These are phyloP conservation scores for Austrolebias charrua DNA, from an alignment of 2,797 vertebrate species.

Conservation along the genomic window DNA sequence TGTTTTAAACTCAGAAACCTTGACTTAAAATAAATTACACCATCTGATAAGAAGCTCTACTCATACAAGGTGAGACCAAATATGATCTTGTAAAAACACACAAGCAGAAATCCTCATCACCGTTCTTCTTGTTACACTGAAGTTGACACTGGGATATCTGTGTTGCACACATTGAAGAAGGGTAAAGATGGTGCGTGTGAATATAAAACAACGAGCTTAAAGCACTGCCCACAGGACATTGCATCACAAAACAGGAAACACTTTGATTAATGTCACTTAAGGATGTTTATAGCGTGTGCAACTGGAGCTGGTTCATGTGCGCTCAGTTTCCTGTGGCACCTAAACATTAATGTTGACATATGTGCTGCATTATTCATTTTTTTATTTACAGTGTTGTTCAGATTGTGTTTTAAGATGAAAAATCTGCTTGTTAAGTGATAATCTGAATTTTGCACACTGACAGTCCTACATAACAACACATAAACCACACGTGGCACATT, in stretches of 20 bases:
- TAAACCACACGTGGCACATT: constrained; percentile 33
- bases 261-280: constrained; percentile 46
- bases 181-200: constrained; percentile 52
- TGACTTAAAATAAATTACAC: constrained; percentile 71
- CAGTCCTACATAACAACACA: constrained; percentile 37
- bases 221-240: constrained; percentile 53
- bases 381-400: constrained; percentile 60
- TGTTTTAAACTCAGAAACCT: constrained; percentile 61
- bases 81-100: constrained; percentile 47
- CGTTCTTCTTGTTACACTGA: constrained; percentile 21
- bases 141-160: constrained; percentile 36
- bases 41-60: constrained; percentile 59
- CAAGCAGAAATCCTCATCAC: constrained; percentile 32
- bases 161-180: constrained; percentile 39
- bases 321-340: constrained; percentile 49
- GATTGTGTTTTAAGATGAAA: constrained; percentile 25
- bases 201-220: constrained; percentile 54
- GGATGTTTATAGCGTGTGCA: constrained; percentile 54
- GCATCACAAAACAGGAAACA: constrained; percentile 59
- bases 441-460: constrained; percentile 31
- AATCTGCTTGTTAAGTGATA: constrained; percentile 4
- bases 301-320: constrained; percentile 44
- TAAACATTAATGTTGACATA: constrained; percentile 32
- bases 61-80: constrained; percentile 49
- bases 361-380: constrained; percentile 51